Conservation (phyloP, 2,113 vertebrate genomes). For the Tragulus kanchil region DNA sequence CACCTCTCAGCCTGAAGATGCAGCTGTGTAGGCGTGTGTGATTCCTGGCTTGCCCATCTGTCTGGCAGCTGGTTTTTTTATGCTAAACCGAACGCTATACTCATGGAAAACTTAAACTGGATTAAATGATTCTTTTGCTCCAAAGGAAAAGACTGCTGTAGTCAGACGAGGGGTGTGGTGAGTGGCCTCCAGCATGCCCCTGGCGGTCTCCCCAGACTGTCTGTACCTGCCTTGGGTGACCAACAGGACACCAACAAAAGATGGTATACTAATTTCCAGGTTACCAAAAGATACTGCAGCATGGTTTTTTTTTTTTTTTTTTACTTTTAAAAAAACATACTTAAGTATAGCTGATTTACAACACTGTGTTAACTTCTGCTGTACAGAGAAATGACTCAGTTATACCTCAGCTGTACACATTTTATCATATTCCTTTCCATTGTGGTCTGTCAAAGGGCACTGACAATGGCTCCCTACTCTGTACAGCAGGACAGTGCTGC, state of each 20-base stretch:
- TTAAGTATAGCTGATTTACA: no score
- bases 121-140: neutral
- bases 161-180: neutral
- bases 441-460: no score
- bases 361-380: no score
- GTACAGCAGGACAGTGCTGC: no score
- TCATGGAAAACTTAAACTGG: neutral
- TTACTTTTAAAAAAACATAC: no score
- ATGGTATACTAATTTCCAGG: neutral
- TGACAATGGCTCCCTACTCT: no score
- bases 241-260: no score
- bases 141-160: neutral
- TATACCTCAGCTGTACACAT: no score
- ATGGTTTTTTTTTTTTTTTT: no score
- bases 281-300: fast-evolving
- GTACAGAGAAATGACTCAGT: no score
- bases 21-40: fast-evolving
- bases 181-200: no score
- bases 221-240: neutral
- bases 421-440: no score
- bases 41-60: neutral
- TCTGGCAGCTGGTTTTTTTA: neutral
- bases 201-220: fast-evolving
- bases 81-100: neutral
- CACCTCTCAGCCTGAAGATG: neutral